A percentile compares a stretch with the other conserved stretches of the same genome.
These are phyloP conservation scores for Albula goreensis DNA, from an alignment of 2,113 vertebrate genomes.

Conservation along the genomic window DNA sequence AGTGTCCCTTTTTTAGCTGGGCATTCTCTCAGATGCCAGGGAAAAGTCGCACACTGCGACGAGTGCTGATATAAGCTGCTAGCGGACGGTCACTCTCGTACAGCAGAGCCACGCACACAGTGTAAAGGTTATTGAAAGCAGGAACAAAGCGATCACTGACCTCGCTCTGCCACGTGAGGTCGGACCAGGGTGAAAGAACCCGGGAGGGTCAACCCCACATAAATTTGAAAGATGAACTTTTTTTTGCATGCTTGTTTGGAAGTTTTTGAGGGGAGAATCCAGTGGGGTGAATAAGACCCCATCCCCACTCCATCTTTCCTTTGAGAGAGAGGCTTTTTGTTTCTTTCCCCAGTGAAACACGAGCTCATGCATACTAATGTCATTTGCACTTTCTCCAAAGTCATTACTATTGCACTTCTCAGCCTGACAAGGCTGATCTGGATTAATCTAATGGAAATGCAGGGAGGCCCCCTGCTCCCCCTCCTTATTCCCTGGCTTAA, in stretches of 20 bases:
- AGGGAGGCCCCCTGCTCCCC: conserved; percentile 18
- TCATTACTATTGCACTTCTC: conserved; percentile 67
- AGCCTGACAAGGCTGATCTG: conserved; percentile 49
- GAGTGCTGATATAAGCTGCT: conserved; percentile 5
- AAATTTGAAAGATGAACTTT: neutral
- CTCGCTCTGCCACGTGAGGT: neutral
- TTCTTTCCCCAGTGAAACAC: conserved; percentile 55
- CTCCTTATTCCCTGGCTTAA: neutral
- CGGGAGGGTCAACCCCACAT: neutral
- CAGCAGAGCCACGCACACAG: neutral
- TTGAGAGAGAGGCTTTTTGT: conserved; percentile 35
- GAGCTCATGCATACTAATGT: conserved; percentile 68
- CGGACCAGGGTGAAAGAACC: neutral
- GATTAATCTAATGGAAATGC: conserved; percentile 67
- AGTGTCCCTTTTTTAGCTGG: neutral
- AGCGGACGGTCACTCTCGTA: neutral
- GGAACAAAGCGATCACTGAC: neutral
- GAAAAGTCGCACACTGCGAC: conserved; percentile 3
- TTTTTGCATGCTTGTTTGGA: neutral
- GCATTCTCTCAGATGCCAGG: conserved; percentile 24
- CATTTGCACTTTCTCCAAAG: conserved; percentile 65
- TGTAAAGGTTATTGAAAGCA: neutral
- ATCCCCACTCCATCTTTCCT: neutral
- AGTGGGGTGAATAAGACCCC: neutral
- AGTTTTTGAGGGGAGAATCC: neutral